Evolutionary conservation across 2,888 invertebrate species (phyloP).

Genomic region (Mythimna loreyi): DNA sequence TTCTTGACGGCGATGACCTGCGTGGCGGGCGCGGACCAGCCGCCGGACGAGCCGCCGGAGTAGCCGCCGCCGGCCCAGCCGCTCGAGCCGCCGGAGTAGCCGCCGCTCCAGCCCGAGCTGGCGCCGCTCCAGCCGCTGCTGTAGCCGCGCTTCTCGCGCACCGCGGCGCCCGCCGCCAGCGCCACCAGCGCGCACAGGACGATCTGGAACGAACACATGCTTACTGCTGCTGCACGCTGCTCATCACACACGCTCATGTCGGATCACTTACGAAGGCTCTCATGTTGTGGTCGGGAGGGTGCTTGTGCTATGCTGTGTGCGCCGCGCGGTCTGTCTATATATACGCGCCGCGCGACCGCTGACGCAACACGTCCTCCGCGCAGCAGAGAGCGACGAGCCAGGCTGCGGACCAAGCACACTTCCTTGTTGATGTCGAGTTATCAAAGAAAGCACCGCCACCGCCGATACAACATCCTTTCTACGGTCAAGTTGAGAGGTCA

Average conservation of each 20-base stretch:
- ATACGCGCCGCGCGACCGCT: constrained; percentile 21
- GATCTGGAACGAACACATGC: constrained; percentile 33
- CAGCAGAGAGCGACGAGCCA: background rate
- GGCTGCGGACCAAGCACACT: background rate
- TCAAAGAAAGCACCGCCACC: background rate
- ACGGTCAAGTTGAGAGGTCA: background rate
- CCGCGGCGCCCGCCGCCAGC: constrained; percentile 45
- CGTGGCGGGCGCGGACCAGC: constrained; percentile 26
- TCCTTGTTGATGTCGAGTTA: background rate
- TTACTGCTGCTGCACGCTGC: background rate
- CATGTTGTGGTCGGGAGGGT: constrained; percentile 52
- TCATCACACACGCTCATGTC: background rate
- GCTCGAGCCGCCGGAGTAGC: constrained; percentile 5
- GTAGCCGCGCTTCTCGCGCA: constrained; percentile 59
- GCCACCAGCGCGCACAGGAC: constrained; percentile 51
- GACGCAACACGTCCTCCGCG: constrained; percentile 40
- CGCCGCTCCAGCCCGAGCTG: constrained; percentile 21
- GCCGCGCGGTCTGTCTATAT: constrained; percentile 29
- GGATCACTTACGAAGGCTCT: constrained; percentile 56
- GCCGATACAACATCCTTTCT: background rate
- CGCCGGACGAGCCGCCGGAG: constrained; percentile 30
- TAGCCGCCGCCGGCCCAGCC: constrained; percentile 12
- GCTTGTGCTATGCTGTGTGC: constrained; percentile 33
- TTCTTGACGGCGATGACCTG: constrained; percentile 71
- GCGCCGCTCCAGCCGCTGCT: constrained; percentile 38